These are phyloP conservation scores for Euzophera pinguis DNA, from an alignment of 2,888 invertebrate genomes.

Conservation along the genomic window DNA sequence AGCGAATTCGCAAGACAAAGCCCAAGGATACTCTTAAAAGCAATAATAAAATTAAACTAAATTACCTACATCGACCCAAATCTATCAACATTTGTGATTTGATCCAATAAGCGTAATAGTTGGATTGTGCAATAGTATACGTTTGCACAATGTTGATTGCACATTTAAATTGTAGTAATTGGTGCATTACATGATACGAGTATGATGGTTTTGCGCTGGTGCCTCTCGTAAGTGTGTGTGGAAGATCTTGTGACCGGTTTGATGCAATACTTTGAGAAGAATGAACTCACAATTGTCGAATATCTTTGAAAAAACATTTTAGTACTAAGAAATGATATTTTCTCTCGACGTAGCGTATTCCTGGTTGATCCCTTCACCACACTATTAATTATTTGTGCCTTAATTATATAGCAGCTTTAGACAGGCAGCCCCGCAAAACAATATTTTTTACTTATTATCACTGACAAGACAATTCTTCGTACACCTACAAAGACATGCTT, in stretches of 20 bases:
- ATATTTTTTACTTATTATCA: too few species aligned
- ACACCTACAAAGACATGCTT: too few species aligned
- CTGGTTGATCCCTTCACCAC: too few species aligned
- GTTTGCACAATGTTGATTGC: slow-evolving; percentile 29
- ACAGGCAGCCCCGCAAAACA: too few species aligned
- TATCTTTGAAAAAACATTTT: too few species aligned
- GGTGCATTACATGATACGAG: slow-evolving; percentile 65
- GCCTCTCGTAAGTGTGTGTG: slow-evolving; percentile 11
- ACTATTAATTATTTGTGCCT: too few species aligned
- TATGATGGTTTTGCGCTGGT: slow-evolving; percentile 41
- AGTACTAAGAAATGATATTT: too few species aligned
- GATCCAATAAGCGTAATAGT: slow-evolving; percentile 16
- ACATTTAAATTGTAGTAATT: slow-evolving; percentile 40
- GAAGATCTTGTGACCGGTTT: background rate
- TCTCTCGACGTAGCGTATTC: too few species aligned
- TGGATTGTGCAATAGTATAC: slow-evolving; percentile 19
- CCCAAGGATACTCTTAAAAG: slow-evolving; percentile 18
- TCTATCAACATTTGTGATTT: slow-evolving; percentile 15
- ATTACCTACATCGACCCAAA: slow-evolving; percentile 17
- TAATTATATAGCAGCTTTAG: too few species aligned
- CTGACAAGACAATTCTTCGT: too few species aligned
- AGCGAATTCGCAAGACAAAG: background rate
- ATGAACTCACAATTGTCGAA: too few species aligned
- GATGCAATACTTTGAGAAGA: background rate
- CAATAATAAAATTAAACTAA: slow-evolving; percentile 13